A percentile compares a stretch with the other conserved stretches of the same genome.
These are phyloP conservation scores for Phyto melanocephala DNA, from an alignment of 2,888 invertebrate species.

Conservation along the genomic window DNA sequence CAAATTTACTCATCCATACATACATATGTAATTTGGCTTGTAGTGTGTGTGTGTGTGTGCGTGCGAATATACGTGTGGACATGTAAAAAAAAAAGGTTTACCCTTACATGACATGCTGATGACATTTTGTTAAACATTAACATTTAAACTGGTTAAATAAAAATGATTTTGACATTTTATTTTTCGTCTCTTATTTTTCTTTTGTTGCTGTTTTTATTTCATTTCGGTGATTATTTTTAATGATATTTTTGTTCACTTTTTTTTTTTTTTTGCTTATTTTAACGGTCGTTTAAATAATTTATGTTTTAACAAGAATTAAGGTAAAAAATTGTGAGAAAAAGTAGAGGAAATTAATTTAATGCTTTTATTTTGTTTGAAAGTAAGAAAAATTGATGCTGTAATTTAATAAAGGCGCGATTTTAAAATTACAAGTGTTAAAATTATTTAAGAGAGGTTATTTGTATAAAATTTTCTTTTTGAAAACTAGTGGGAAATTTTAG, in stretches of 20 bases:
- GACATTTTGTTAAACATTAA: constrained; percentile 62
- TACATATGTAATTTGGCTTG: constrained; percentile 12
- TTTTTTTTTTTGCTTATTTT: constrained; percentile 10
- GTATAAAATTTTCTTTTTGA: no score
- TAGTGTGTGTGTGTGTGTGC: not conserved
- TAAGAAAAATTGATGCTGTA: not conserved
- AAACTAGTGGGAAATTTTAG: no score
- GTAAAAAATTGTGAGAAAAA: constrained; percentile 10
- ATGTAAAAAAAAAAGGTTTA: constrained; percentile 32
- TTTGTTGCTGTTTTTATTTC: constrained; percentile 11
- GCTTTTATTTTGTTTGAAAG: not conserved
- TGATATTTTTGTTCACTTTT: constrained; percentile 18
- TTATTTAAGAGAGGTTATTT: no score
- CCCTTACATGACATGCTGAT: constrained; percentile 57
- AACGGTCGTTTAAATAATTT: constrained; percentile 50
- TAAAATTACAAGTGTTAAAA: no score
- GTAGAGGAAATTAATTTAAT: not conserved
- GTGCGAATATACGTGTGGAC: not conserved
- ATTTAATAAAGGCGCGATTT: no score
- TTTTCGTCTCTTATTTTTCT: not conserved
- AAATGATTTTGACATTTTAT: constrained; percentile 57
- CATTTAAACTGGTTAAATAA: constrained; percentile 61
- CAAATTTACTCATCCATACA: not conserved
- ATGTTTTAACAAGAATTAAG: constrained; percentile 51
- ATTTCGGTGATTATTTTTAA: constrained; percentile 56